Base-by-base conservation (phyloP, 1,140 invertebrate species). In the Lethrus apterus region DNA sequence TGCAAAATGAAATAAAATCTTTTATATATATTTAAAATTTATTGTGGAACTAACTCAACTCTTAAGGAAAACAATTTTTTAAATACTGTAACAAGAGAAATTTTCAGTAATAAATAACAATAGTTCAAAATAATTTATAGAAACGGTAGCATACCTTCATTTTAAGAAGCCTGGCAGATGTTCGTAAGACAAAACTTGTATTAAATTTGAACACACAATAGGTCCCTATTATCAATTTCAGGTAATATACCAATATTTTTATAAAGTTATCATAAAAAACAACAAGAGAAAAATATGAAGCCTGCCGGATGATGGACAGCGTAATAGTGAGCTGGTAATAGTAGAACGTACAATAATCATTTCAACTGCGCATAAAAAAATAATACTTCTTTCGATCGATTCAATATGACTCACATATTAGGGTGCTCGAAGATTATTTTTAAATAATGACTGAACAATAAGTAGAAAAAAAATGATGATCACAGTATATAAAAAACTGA, bases 301-400 rank as follows among this genome's bases (percentile, higher is more conserved):
- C 30, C 30, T 38, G 20, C 10, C 19, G 32, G 18, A 11, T 46
- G 44, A 46, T 46, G 38, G 44, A 46, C 44, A 46, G 44, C 44
- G 15, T 8, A 46, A 46, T 38, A 46, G 36, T 21, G 14, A 34
- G 11, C 7, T 7, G 2, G 14, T n/a, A 40, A 21, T n/a, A n/a
- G 11, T n/a, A 40, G 36, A 36, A 17, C 34, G 34, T 7, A 29
- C 24, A 8, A n/a, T 29, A 40, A 23, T n/a, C n/a, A n/a, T n/a
- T n/a, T n/a, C n/a, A n/a, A n/a, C n/a, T n/a, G n/a, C n/a, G n/a
- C n/a, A n/a, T n/a, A n/a, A n/a, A n/a, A n/a, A n/a, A n/a, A n/a
- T n/a, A n/a, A n/a, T n/a, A n/a, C n/a, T n/a, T n/a, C n/a, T n/a
- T n/a, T n/a, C n/a, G n/a, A n/a, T n/a, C n/a, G n/a, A n/a, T n/a